Percentiles rank a stretch among this genome's conserved stretches.
Conservation (phyloP, 1,140 invertebrate genomes). For the Varroa destructor region DNA sequence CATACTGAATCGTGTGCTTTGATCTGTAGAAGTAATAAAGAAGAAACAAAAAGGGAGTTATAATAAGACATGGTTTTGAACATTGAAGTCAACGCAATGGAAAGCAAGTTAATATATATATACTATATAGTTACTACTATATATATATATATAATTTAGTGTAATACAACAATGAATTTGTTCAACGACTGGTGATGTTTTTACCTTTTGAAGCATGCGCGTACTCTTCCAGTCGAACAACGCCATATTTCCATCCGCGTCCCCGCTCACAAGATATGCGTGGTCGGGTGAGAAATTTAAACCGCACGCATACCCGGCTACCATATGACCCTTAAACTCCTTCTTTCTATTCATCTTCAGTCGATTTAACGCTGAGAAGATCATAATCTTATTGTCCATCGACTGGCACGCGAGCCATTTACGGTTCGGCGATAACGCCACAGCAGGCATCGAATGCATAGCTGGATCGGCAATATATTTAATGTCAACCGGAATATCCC, state of each 20-base stretch:
- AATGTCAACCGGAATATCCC: conserved; percentile 99
- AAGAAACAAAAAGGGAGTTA: neutral
- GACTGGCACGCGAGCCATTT: conserved; percentile 99
- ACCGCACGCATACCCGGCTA: conserved; percentile 93
- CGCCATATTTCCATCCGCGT: conserved; percentile 96
- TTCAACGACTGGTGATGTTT: too few species aligned
- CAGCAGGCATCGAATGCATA: conserved; percentile 98
- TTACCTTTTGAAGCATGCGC: conserved; percentile 85
- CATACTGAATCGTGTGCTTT: conserved; percentile 97
- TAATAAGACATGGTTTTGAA: too few species aligned
- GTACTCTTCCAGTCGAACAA: conserved; percentile 99
- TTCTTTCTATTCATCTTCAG: conserved; percentile 97
- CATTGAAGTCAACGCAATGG: neutral
- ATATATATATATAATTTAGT: neutral
- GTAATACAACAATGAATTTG: too few species aligned
- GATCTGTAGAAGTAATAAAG: conserved; percentile 37
- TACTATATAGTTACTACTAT: neutral
- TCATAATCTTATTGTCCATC: conserved; percentile 98
- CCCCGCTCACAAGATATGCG: conserved; percentile 93
- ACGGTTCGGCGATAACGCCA: conserved; percentile 83
- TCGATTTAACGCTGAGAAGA: conserved; percentile 89
- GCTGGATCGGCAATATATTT: conserved; percentile 99
- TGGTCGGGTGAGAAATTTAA: conserved; percentile 94
- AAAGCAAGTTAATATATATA: neutral
- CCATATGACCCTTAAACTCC: conserved; percentile 95